Evolutionary conservation across 2,113 vertebrate species (phyloP).

Genomic region (Dromas ardeola): DNA sequence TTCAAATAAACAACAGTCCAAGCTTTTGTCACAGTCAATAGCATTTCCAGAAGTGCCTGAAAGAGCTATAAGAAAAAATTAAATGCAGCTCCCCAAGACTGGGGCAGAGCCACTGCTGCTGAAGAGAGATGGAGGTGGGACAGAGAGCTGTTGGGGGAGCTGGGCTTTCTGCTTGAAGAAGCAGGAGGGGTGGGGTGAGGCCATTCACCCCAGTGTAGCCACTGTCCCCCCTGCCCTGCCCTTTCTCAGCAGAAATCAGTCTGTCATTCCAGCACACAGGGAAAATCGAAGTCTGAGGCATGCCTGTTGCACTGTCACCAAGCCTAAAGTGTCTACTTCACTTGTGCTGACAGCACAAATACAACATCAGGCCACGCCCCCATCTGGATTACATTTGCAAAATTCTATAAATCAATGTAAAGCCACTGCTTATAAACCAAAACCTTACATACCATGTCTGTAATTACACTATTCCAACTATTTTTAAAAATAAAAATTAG

Average conservation of each 20-base stretch:
- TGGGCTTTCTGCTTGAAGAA: not conserved
- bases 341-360: not conserved
- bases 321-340: not conserved
- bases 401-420: not conserved
- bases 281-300: not conserved
- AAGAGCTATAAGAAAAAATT: not conserved
- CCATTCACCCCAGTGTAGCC: not conserved
- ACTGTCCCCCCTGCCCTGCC: not conserved
- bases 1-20: not conserved
- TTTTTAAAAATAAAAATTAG: not conserved
- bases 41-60: not conserved
- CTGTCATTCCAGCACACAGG: not conserved
- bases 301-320: accelerated
- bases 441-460: not conserved
- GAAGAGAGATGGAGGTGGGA: no score
- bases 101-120: not conserved
- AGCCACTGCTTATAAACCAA: not conserved
- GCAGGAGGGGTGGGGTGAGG: accelerated
- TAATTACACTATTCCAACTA: not conserved
- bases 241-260: not conserved
- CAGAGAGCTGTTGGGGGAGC: not conserved
- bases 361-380: not conserved
- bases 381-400: not conserved
- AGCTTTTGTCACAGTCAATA: not conserved
- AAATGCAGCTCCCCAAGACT: not conserved